Base-by-base conservation (phyloP, 35 echinoderm and acorn worm species). In the Lytechinus variegatus region DNA sequence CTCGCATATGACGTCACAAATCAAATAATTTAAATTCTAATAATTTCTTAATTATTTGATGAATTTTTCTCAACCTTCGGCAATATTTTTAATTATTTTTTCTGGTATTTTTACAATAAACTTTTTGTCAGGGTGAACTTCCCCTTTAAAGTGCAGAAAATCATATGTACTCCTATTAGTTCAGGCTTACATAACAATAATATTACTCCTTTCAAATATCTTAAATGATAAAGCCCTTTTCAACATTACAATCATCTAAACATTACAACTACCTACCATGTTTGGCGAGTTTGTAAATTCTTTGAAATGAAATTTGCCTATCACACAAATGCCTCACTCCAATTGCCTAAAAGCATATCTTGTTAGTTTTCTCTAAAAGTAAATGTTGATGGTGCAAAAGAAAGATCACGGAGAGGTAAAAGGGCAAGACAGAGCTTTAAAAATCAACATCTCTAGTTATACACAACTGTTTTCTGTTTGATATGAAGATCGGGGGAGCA, bases 391-490 rank as follows among this genome's bases (percentile, higher is more conserved):
- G 6, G 1, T 14, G 14, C 21, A 71, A 66, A 66, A 21, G 61
- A 5, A 71, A 71, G 8, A 9, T 56, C 61, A 71, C 2, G 33
- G 33, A 44, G 33, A 44, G 33, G 33, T 44, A 44, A 44, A 44
- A 44, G 33, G 33, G 33, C 33, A 44, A 44, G 33, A 44, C 2
- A 44, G 33, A 44, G 33, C 33, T 19, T 19, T 14, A 71, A 5
- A 24, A 79, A 79, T 79, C 19, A 79, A 79, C 66, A 79, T 79
- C 66, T 79, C 16, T 44, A 44, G 1, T 44, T 44, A 0, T 1
- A 44, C 66, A 79, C 66, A 79, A 79, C 19, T 79, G 66, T n/a
- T 79, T 79, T 79, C 66, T 79, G n/a, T 79, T 79, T 79, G 66
- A 79, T 4, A 79, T 79, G 66, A 79, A 71, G 14, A 71, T 79